These are phyloP conservation scores for Chrysochloris asiatica DNA, from an alignment of 2,113 vertebrate genomes.

Conservation along the genomic window DNA sequence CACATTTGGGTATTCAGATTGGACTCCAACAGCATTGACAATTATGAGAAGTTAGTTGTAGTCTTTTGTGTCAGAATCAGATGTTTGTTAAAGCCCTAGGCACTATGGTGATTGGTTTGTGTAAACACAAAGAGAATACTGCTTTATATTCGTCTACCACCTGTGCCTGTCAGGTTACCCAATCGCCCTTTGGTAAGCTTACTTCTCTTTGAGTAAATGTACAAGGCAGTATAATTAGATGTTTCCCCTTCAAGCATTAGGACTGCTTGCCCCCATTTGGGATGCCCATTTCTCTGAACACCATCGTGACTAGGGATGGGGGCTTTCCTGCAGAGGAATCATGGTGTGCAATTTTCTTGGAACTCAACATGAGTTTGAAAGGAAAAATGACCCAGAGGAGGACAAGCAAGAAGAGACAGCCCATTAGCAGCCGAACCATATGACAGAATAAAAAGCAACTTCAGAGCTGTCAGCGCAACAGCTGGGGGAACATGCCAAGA, in stretches of 20 bases:
- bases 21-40: slow-evolving; percentile 1
- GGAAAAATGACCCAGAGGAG: slow-evolving; percentile 71
- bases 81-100: slow-evolving; percentile 40
- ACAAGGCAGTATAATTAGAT: slow-evolving; percentile 36
- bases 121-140: slow-evolving; percentile 53
- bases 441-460: slow-evolving; percentile 74
- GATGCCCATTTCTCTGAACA: neutral
- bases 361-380: slow-evolving; percentile 49
- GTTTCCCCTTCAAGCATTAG: neutral
- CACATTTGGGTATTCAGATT: slow-evolving; percentile 31
- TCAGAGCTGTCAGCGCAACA: slow-evolving; percentile 74
- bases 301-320: neutral
- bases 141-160: slow-evolving; percentile 36
- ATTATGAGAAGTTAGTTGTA: slow-evolving; percentile 45
- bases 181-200: neutral
- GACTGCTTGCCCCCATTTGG: slow-evolving; percentile 8
- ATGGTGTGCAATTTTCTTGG: slow-evolving; percentile 47
- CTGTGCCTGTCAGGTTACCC: slow-evolving; percentile 43
- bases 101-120: neutral
- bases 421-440: slow-evolving; percentile 61
- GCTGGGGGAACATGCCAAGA: slow-evolving; percentile 65
- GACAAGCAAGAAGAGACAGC: slow-evolving; percentile 65
- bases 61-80: slow-evolving; percentile 60
- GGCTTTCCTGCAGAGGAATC: slow-evolving; percentile 8
- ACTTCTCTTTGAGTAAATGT: neutral